Evolutionary conservation across 64 coral and sea anemone genomes (phyloP), one percentile per base, ranked within the genome.

Genomic region (Trachythela sp.): DNA sequence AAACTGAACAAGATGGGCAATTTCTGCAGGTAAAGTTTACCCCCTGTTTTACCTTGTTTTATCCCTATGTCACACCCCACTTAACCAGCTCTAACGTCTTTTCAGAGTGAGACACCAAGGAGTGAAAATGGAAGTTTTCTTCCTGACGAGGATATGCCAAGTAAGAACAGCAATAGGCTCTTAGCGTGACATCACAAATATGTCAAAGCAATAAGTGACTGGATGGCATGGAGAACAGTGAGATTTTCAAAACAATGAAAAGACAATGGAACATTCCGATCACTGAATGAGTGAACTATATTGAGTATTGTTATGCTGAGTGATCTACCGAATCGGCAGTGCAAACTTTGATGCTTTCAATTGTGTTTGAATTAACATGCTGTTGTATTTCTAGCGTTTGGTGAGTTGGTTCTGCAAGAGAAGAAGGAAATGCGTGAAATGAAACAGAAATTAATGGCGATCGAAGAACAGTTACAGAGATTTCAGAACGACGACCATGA

Each of bases 361-460:
- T 22, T 31, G 30, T 68, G 20, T 31, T 6, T 68, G 6, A 68
- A n/a, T n/a, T 72, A 18, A 29, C 75, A 4, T 50, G 40, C n/a
- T 18, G 2, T 50, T 48, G 2, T 49, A 54, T 83, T 89, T 40
- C 70, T 52, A 94, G 93, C 86, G 84, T 48, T 94, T 11, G 93
- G 93, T 60, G 93, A 94, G 54, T 88, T 48, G 54, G 90, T 94
- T 88, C 67, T 94, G 10, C 86, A 80, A 48, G 93, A 94, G 39
- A 89, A 83, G 22, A 94, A 94, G 60, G 93, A 94, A 77, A 70
- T 77, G 33, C 51, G 93, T 85, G 89, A 88, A 50, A 72, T 94
- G 93, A 72, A 94, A 22, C 80, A 87, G 11, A 87, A 89, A 85
- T 75, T 94, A 48, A 5, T 86, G 8, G 86, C 86, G 30, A 94